Evolutionary conservation across 2,797 vertebrate genomes (phyloP).

Genomic region (Rousettus madagascariensis): DNA sequence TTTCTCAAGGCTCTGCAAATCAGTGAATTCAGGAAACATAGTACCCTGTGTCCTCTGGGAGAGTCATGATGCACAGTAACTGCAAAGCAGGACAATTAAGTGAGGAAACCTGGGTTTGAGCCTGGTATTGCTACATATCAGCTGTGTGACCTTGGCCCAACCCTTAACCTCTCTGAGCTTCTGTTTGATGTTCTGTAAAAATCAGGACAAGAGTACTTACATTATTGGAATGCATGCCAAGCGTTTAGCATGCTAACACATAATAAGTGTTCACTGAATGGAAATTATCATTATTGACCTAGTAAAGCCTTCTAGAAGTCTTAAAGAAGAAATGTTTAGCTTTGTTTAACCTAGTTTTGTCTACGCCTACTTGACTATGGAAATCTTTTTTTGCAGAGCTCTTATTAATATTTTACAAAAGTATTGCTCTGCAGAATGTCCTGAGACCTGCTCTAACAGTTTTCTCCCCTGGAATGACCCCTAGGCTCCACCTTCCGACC

Average conservation of each 20-base stretch:
- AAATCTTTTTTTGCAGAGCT: neutral
- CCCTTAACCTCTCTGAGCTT: neutral
- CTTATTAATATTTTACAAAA: neutral
- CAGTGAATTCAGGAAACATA: neutral
- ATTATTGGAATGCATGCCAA: neutral
- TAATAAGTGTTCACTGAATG: neutral
- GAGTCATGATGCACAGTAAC: neutral
- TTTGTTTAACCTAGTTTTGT: neutral
- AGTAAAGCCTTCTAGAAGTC: neutral
- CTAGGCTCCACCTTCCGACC: conserved; percentile 88
- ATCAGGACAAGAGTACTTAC: neutral
- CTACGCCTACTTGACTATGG: neutral
- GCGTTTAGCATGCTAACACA: neutral
- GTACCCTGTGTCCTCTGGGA: neutral
- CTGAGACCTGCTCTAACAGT: conserved; percentile 17
- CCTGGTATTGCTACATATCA: neutral
- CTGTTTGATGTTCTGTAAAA: conserved; percentile 6
- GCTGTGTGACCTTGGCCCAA: conserved; percentile 11
- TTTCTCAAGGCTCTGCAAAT: neutral
- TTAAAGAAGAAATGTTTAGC: neutral
- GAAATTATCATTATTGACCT: conserved; percentile 7
- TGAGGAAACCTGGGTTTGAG: neutral
- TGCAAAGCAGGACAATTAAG: neutral
- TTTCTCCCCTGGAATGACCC: conserved; percentile 26
- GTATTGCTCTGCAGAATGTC: neutral